Evolutionary conservation across 2,113 vertebrate genomes (phyloP), one percentile per base, ranked within the genome.

Genomic region (Butorides virescens): DNA sequence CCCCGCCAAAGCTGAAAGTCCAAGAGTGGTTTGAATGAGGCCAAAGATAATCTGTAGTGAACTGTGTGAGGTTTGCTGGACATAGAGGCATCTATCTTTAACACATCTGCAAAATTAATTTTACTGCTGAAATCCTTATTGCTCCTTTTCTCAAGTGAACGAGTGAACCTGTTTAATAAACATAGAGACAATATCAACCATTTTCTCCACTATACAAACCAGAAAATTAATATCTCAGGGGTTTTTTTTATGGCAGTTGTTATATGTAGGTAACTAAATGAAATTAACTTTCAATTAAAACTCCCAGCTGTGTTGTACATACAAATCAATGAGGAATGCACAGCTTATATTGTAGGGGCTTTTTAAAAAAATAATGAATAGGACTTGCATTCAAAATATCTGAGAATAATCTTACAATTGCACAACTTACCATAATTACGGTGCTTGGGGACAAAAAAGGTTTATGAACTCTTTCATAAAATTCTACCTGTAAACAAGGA

Each of bases 91-190:
- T n/a, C 32, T 55, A 1, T 68, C 29, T 63, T 58, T 42, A 46
- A 61, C 5, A 50, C 13, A 70, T 37, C 15, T 67, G 77, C 47
- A 87, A 74, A 79, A 37, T 47, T 47, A 67, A 20, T 86, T 67
- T 63, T 71, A 58, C 29, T 67, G 59, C 42, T 71, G 42, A 80
- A 50, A 63, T 68, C 61, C n/a, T 61, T 92, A 47, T 70, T 80
- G 19, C 20, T 88, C 37, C 20, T 92, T 75, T 94, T 74, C 59
- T 88, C 20, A 76, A 75, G n/a, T 76, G 67, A 86, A n/a, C 17
- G 79, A 49, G 13, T 66, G 32, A 67, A 59, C 46, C 56, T 75
- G 11, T 71, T 78, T 37, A 73, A 50, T 88, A 74, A 88, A 55
- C 5, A 17, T 0, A 62, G 46, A 56, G 39, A 52, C 29, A 88